Evolutionary conservation across 2,888 invertebrate species (phyloP).

Genomic region (Pollenia labialis): DNA sequence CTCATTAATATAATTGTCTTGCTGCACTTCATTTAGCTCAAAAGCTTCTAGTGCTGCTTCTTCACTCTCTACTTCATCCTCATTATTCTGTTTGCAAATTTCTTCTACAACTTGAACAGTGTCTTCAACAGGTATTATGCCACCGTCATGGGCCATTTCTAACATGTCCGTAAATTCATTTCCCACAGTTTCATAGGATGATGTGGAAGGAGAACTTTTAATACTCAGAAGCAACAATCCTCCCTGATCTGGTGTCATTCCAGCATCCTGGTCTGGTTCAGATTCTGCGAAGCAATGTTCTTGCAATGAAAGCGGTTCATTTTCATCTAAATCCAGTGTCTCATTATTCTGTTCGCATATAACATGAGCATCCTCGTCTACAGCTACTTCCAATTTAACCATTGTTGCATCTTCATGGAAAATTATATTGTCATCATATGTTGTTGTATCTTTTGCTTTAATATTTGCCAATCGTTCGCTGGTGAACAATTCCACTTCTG

Average conservation of each 20-base stretch:
- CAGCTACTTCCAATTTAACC: neutral
- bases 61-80: constrained; percentile 66
- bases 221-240: constrained; percentile 78
- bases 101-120: constrained; percentile 29
- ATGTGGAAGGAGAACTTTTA: constrained; percentile 84
- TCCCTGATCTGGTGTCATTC: constrained; percentile 73
- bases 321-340: constrained; percentile 78
- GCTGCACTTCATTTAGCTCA: constrained; percentile 47
- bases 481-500: constrained; percentile 28
- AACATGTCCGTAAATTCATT: constrained; percentile 83
- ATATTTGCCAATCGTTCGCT: neutral
- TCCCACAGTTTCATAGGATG: constrained; percentile 84
- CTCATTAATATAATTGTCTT: constrained; percentile 62
- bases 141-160: constrained; percentile 74
- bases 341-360: constrained; percentile 62
- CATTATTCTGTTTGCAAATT: constrained; percentile 41
- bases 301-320: constrained; percentile 78
- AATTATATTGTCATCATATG: no score
- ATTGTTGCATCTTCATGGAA: neutral
- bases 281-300: constrained; percentile 81
- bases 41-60: constrained; percentile 57
- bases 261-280: constrained; percentile 76
- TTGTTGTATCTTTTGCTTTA: neutral
- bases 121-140: constrained; percentile 46
- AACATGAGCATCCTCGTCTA: neutral